phyloP scores from a whole-genome alignment of 2,888 invertebrate genomes.

The Ctena decussata region DNA sequence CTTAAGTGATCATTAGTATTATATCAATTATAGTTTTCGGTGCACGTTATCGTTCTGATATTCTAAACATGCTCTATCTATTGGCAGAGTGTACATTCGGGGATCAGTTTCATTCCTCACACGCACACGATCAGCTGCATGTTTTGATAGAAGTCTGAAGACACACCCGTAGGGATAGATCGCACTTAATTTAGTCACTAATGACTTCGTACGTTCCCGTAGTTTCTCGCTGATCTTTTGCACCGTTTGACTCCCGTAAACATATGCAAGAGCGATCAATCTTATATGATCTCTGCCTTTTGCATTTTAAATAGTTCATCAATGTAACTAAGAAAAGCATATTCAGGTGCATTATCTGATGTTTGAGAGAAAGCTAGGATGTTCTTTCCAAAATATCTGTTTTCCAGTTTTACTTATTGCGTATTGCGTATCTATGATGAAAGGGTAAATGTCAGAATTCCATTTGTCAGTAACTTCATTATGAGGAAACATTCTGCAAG shows the following conservation, averaged over 20 bases:
- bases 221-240: not conserved
- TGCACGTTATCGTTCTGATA: not conserved
- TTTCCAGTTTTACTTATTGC: not conserved
- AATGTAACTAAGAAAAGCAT: constrained; percentile 9
- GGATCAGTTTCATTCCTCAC: not conserved
- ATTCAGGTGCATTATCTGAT: constrained; percentile 10
- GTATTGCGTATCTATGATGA: constrained; percentile 14
- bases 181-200: not conserved
- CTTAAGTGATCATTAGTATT: no score
- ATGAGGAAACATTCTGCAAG: not conserved
- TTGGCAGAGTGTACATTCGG: not conserved
- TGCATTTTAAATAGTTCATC: constrained; percentile 16
- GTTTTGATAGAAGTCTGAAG: constrained; percentile 17
- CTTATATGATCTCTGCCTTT: constrained; percentile 12
- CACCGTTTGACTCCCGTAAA: not conserved
- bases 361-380: not conserved
- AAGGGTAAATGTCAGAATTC: constrained; percentile 4
- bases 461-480: not conserved
- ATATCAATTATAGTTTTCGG: not conserved
- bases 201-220: not conserved
- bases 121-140: not conserved
- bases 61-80: constrained; percentile 11
- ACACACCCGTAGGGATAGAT: not conserved
- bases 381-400: constrained; percentile 13
- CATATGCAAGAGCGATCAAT: constrained; percentile 1